phyloP scores from a whole-genome alignment of 2,888 invertebrate genomes.

The Drosophila niveifrons region DNA sequence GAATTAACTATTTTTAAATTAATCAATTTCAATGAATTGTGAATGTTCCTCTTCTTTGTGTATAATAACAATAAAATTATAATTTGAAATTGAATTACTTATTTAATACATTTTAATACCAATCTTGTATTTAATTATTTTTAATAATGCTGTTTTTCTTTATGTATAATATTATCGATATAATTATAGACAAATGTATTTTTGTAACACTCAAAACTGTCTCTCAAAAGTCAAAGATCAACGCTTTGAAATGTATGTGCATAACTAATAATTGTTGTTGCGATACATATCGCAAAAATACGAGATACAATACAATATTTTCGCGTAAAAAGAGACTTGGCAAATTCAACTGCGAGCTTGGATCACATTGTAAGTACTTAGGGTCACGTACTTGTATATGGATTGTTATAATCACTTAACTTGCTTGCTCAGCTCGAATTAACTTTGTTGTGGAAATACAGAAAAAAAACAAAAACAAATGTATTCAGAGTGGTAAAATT shows the following conservation, averaged over 20 bases:
- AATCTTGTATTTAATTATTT: too few species aligned
- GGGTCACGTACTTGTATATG: constrained; percentile 1
- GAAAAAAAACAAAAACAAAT: not conserved
- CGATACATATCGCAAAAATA: constrained; percentile 15
- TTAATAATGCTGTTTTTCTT: too few species aligned
- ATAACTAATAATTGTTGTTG: constrained; percentile 27
- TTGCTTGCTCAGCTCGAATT: not conserved
- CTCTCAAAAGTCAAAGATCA: constrained; percentile 41
- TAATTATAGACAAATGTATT: not conserved
- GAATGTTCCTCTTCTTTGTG: too few species aligned
- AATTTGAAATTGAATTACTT: too few species aligned
- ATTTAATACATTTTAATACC: too few species aligned
- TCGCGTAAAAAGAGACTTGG: not conserved
- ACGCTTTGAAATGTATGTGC: constrained; percentile 29
- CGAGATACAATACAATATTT: not conserved
- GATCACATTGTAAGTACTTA: not conserved
- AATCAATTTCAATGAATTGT: too few species aligned
- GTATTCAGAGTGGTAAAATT: not conserved
- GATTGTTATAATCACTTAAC: not conserved
- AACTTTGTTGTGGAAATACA: not conserved
- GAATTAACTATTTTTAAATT: too few species aligned
- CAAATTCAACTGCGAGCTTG: not conserved
- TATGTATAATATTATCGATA: too few species aligned
- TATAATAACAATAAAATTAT: too few species aligned
- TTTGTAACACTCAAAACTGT: constrained; percentile 6